Conservation (phyloP, 1,140 invertebrate species). For the Meloidogyne hapla region DNA sequence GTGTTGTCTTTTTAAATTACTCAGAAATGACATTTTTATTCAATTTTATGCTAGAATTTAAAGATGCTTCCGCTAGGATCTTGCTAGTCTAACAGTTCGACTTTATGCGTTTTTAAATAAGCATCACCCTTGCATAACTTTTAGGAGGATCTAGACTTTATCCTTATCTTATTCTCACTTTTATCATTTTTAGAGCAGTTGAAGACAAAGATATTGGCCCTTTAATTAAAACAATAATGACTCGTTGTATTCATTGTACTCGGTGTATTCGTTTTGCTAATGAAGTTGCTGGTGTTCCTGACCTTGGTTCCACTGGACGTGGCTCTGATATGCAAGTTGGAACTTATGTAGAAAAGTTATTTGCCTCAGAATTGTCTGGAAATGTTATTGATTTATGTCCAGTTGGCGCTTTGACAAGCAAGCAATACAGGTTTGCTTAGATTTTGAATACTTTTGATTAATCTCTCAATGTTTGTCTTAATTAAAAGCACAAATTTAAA, state of each 20-base stretch:
- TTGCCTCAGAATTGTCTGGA: conserved; percentile 92
- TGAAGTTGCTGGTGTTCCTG: conserved; percentile 85
- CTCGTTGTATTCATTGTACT: conserved; percentile 97
- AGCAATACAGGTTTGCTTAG: conserved; percentile 81
- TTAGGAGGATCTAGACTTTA: too few relatives aligned
- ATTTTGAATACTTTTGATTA: not conserved
- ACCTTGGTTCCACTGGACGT: conserved; percentile 74
- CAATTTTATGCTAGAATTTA: too few relatives aligned
- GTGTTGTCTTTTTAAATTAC: conserved; percentile 64
- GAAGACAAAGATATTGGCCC: conserved; percentile 99
- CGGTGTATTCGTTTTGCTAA: conserved; percentile 80
- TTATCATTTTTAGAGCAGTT: conserved; percentile 75
- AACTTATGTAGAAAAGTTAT: conserved; percentile 96
- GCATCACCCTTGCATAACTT: too few relatives aligned
- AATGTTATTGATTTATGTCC: conserved; percentile 99
- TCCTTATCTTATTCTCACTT: conserved; percentile 39
- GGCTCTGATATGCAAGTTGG: conserved; percentile 74
- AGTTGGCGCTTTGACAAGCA: conserved; percentile 93
- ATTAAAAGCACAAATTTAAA: too few relatives aligned
- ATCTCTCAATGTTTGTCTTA: too few relatives aligned
- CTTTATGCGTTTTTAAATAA: too few relatives aligned
- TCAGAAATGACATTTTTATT: too few relatives aligned
- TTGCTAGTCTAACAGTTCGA: too few relatives aligned
- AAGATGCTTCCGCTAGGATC: too few relatives aligned
- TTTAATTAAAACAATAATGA: conserved; percentile 98